A percentile compares a stretch with the other conserved stretches of the same genome.
phyloP scores from a whole-genome alignment of 2,113 vertebrate species.

The Plecotus auritus region DNA sequence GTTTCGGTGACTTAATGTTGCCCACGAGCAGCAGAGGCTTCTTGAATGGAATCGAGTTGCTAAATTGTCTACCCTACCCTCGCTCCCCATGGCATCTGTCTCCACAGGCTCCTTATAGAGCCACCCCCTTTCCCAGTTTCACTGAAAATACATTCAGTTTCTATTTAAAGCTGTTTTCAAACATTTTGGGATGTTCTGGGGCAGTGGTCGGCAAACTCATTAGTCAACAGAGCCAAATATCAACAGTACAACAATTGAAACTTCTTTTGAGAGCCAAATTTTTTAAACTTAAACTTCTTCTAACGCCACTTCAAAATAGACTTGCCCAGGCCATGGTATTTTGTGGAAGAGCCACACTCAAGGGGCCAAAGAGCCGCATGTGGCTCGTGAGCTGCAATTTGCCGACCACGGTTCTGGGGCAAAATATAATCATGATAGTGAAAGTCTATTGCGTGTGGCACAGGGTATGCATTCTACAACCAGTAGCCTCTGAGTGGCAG shows the following conservation, averaged over 20 bases:
- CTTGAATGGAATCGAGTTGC: neutral
- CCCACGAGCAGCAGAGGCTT: neutral
- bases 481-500: neutral
- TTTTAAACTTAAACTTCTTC: too few species aligned
- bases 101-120: neutral
- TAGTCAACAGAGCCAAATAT: too few species aligned
- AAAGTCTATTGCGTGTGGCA: neutral
- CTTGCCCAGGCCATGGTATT: too few species aligned
- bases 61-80: neutral
- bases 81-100: neutral
- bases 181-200: neutral
- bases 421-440: neutral
- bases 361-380: too few species aligned
- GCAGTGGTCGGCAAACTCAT: neutral
- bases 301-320: too few species aligned
- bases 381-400: too few species aligned
- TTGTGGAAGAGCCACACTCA: too few species aligned
- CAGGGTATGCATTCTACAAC: neutral
- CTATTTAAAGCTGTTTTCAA: constrained; percentile 43
- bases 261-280: too few species aligned
- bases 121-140: too few species aligned
- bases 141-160: neutral
- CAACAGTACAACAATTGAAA: too few species aligned
- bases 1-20: neutral
- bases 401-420: neutral